phyloP scores from a whole-genome alignment of 2,113 vertebrate species.

The Brachionichthys hirsutus region DNA sequence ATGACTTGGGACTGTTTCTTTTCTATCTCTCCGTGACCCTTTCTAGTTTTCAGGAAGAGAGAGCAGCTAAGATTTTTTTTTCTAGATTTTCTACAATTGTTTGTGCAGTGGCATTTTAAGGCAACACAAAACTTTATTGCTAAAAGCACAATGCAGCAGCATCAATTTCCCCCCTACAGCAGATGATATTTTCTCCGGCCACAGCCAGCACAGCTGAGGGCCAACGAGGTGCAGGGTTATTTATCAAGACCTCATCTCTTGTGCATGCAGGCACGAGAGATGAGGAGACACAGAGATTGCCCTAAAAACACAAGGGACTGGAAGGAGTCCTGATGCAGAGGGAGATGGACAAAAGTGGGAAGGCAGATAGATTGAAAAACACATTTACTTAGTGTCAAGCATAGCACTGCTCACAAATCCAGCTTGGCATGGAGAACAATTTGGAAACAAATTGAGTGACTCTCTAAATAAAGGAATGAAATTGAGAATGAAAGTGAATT shows the following conservation, averaged over 20 bases:
- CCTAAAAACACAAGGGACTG: constrained; percentile 69
- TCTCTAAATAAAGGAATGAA: constrained; percentile 75
- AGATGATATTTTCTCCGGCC: constrained; percentile 83
- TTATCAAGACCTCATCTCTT: constrained; percentile 83
- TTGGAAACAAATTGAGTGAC: constrained; percentile 80
- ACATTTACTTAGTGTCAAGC: constrained; percentile 87
- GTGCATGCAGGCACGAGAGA: constrained; percentile 47
- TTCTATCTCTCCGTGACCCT: too few species aligned
- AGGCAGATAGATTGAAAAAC: constrained; percentile 78
- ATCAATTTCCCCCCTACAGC: constrained; percentile 84
- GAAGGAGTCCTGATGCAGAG: constrained; percentile 59
- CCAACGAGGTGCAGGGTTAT: constrained; percentile 78
- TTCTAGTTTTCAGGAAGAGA: constrained; percentile 19
- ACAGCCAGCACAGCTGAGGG: constrained; percentile 70
- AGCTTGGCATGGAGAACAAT: constrained; percentile 89
- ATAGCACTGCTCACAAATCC: constrained; percentile 82
- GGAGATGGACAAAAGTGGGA: constrained; percentile 52
- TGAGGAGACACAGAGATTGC: constrained; percentile 66
- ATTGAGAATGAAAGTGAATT: constrained; percentile 42
- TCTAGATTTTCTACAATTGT: constrained; percentile 51
- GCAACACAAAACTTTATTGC: constrained; percentile 62
- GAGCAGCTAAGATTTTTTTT: constrained; percentile 26
- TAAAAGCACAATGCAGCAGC: constrained; percentile 72
- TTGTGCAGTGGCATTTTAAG: constrained; percentile 66
- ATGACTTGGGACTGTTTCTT: constrained; percentile 20